These are phyloP conservation scores for Ctenodactylus gundi DNA, from an alignment of 2,113 vertebrate genomes.

Conservation along the genomic window DNA sequence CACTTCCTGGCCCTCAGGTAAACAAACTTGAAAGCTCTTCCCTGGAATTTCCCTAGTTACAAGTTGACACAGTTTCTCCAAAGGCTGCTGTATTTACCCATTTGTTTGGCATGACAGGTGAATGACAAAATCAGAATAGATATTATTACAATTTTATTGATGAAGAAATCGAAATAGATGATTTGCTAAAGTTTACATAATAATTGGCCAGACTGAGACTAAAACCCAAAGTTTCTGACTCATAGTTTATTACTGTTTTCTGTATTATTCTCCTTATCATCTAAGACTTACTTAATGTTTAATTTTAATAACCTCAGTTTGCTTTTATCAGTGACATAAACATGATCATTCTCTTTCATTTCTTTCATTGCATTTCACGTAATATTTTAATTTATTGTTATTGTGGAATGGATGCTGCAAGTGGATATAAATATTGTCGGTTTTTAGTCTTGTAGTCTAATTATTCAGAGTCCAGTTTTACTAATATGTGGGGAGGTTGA, in stretches of 20 bases:
- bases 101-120: not conserved
- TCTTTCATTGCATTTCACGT: no score
- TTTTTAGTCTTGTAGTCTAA: conserved; percentile 24
- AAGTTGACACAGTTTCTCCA: no score
- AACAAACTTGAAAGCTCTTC: no score
- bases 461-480: not conserved
- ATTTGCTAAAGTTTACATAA: conserved; percentile 30
- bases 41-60: no score
- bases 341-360: not conserved
- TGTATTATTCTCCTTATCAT: not conserved
- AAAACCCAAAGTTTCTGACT: conserved; percentile 20
- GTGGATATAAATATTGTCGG: not conserved
- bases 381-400: no score
- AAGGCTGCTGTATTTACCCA: no score
- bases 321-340: conserved; percentile 9
- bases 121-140: not conserved
- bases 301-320: not conserved
- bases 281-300: conserved; percentile 11
- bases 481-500: not conserved
- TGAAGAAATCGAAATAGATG: conserved; percentile 7
- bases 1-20: no score
- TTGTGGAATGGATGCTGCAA: not conserved
- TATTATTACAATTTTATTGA: conserved; percentile 12
- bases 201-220: not conserved
- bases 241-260: not conserved